These are phyloP conservation scores for Leptinotarsa juncta DNA, from an alignment of 2,888 invertebrate genomes.

Conservation along the genomic window DNA sequence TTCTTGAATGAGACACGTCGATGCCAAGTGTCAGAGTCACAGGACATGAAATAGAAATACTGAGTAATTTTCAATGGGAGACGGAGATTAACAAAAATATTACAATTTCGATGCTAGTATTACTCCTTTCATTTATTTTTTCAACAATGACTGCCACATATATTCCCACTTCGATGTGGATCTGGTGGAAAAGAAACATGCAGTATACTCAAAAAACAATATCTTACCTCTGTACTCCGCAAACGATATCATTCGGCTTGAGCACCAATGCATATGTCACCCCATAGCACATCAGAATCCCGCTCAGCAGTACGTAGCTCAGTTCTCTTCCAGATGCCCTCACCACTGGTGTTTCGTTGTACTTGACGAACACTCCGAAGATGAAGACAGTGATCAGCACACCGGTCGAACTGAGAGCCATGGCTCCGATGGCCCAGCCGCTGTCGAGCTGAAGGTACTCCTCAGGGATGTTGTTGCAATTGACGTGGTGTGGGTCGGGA, in stretches of 20 bases:
- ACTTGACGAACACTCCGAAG: conserved; percentile 70
- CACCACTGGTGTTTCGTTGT: conserved; percentile 96
- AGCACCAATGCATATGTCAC: conserved; percentile 93
- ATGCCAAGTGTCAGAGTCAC: no score
- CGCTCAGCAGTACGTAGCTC: conserved; percentile 90
- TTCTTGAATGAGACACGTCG: no score
- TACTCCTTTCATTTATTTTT: no score
- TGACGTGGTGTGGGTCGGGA: conserved; percentile 80
- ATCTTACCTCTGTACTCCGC: conserved; percentile 87
- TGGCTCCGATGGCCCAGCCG: conserved; percentile 93
- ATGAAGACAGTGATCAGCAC: conserved; percentile 74
- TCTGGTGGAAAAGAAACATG: no score
- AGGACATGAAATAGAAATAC: no score
- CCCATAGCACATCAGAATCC: conserved; percentile 90
- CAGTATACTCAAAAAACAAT: no score
- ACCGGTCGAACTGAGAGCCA: conserved; percentile 89
- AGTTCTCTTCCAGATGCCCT: conserved; percentile 92
- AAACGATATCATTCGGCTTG: conserved; percentile 86
- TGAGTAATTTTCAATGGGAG: no score
- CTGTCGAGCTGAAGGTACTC: conserved; percentile 85
- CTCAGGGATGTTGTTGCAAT: conserved; percentile 83
- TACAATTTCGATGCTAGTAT: no score
- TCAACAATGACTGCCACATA: no score
- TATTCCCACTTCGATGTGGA: no score
- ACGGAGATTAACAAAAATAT: no score